Evolutionary conservation across 2,888 invertebrate species (phyloP).

Genomic region (Meloe dianella): DNA sequence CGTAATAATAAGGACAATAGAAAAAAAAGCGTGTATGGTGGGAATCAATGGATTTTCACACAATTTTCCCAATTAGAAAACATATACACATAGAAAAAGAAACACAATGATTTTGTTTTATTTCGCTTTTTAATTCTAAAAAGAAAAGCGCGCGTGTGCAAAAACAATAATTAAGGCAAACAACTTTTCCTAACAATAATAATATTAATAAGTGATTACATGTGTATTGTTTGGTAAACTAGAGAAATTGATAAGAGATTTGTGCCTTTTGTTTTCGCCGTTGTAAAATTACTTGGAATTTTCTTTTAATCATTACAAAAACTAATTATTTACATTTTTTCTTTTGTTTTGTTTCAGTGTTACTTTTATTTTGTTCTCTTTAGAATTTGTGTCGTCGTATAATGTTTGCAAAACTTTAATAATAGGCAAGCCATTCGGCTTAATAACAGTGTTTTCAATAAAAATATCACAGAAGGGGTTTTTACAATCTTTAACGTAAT

Average conservation of each 20-base stretch:
- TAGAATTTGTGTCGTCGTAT: conserved; percentile 29
- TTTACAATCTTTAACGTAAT: conserved; percentile 7
- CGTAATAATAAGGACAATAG: conserved; percentile 21
- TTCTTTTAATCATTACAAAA: conserved; percentile 20
- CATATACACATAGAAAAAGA: conserved; percentile 7
- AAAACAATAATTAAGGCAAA: conserved; percentile 9
- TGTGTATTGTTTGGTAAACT: neutral
- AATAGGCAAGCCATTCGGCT: conserved; percentile 30
- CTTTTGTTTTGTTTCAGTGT: too few species aligned
- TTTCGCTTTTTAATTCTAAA: conserved; percentile 36
- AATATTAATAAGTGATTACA: neutral
- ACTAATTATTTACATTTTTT: conserved; percentile 13
- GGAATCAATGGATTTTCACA: conserved; percentile 39
- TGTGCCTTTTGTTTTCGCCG: neutral
- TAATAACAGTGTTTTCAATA: conserved; percentile 30
- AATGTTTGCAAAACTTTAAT: conserved; percentile 16
- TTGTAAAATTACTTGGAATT: neutral
- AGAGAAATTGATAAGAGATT: neutral
- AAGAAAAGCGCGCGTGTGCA: conserved; percentile 29
- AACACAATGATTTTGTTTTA: conserved; percentile 26
- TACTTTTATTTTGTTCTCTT: too few species aligned
- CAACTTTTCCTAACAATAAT: neutral
- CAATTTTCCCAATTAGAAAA: conserved; percentile 35
- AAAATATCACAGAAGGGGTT: conserved; percentile 33
- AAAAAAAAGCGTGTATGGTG: conserved; percentile 33